Base-by-base conservation (phyloP, 2,888 invertebrate species). In the Alloplasta piceator region DNA sequence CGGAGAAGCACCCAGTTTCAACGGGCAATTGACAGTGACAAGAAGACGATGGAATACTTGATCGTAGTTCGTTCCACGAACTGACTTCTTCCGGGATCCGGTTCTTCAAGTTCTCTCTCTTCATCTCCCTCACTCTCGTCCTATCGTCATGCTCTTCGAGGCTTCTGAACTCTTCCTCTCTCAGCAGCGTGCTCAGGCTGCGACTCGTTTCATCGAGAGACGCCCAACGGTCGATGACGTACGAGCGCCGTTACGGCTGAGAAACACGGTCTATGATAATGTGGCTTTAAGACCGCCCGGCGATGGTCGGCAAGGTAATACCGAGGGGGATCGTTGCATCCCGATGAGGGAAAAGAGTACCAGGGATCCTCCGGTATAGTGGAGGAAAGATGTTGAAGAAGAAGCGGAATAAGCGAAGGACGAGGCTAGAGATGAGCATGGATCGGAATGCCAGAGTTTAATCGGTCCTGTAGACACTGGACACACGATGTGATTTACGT, bases 211-310 rank as follows among this genome's bases (percentile, higher is more conserved):
- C 63, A 70, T 78, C 77, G 66, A 26, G 50, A 70, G 68, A 72
- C 72, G 75, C 70, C 80, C 72, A 74, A 58, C 78, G 84, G 78
- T 80, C 50, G 82, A 82, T 84, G 83, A 85, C 84, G 84, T 83
- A 78, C 80, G 80, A 82, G 43, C 67, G 72, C 78, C 78, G 80
- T 80, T 81, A 81, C 77, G 43, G 64, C 73, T 76, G 58, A 58
- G 14, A 26, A 58, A 6, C 66, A 71, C 71, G 75, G 64, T 71
- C 75, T 67, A 80, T 72, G 75, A 75, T 75, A 80, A 80, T 75
- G 66, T 48, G 66, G 60, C 60, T 79, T 46, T 60, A 38, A 64
- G 74, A 75, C 80, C 52, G 70, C 66, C 66, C 55, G 66, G 75
- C 66, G 71, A 71, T 71, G 43, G 70, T 52, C 26, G 43, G 41